Evolutionary conservation across 2,797 vertebrate genomes (phyloP).

Genomic region (Enteromius paludinosus): DNA sequence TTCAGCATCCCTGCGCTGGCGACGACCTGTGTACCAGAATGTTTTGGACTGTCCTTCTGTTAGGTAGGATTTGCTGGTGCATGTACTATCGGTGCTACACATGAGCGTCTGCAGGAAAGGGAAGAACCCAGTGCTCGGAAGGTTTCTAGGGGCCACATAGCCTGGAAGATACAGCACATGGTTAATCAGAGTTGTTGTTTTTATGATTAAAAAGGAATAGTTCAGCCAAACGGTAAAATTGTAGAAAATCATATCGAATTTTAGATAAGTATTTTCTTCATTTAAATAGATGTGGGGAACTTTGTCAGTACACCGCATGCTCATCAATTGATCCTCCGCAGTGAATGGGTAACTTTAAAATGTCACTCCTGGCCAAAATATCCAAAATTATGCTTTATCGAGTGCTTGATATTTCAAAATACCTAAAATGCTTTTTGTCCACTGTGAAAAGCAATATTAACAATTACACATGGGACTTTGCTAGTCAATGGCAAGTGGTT

Average conservation of each 20-base stretch:
- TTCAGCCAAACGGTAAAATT: not conserved
- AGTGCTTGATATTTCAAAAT: not conserved
- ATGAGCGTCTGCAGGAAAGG: constrained; percentile 84
- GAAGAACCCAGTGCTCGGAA: constrained; percentile 82
- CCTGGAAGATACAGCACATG: constrained; percentile 64
- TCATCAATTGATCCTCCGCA: not conserved
- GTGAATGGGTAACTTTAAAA: not conserved
- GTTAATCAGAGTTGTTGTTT: not conserved
- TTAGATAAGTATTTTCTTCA: not conserved
- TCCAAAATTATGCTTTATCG: not conserved
- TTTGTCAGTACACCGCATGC: not conserved
- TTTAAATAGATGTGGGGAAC: not conserved
- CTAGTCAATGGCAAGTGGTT: too few relatives aligned
- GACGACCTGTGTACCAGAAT: not conserved
- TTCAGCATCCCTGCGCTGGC: constrained; percentile 48
- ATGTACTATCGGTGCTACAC: constrained; percentile 79
- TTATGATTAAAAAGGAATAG: not conserved
- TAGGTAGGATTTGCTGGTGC: constrained; percentile 69
- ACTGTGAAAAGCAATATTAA: not conserved
- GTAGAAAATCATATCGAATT: not conserved
- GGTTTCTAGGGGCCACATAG: constrained; percentile 77
- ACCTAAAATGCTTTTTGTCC: not conserved
- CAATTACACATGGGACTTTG: not conserved
- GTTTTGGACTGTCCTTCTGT: constrained; percentile 31
- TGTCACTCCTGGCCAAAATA: not conserved